phyloP scores from a whole-genome alignment of 2,888 invertebrate species.

The Apantesis nais region DNA sequence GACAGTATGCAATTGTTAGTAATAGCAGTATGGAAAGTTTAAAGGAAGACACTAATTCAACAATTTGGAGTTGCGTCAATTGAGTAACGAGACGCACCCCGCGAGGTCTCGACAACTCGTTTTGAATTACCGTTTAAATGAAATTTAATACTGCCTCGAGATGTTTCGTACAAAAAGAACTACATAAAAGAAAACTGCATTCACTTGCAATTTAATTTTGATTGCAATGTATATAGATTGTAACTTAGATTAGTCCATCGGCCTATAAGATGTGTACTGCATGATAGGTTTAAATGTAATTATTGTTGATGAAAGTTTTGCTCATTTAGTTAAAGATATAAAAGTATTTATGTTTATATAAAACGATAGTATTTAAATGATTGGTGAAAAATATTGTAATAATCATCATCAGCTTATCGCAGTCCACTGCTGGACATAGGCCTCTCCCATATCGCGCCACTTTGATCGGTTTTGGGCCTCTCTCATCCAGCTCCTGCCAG shows the following conservation, averaged over 20 bases:
- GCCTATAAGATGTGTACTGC: background rate
- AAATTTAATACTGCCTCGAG: background rate
- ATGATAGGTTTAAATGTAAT: background rate
- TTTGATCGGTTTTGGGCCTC: too few relatives aligned
- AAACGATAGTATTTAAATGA: too few relatives aligned
- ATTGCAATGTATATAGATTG: background rate
- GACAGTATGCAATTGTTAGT: slow-evolving; percentile 23
- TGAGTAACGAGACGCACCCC: slow-evolving; percentile 52
- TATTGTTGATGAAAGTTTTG: background rate
- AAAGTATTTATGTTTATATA: background rate
- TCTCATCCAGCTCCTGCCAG: too few relatives aligned
- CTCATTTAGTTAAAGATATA: background rate
- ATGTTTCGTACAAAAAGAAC: background rate
- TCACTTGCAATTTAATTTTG: background rate
- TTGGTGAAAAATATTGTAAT: too few relatives aligned
- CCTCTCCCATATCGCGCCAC: too few relatives aligned
- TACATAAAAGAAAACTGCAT: background rate
- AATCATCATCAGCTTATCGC: too few relatives aligned
- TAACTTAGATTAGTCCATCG: background rate
- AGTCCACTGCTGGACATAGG: too few relatives aligned
- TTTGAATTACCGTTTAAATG: slow-evolving; percentile 19
- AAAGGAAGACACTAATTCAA: slow-evolving; percentile 65
- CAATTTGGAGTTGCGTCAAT: slow-evolving; percentile 65
- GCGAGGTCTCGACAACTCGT: slow-evolving; percentile 35
- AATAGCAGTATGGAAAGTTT: slow-evolving; percentile 64